Evolutionary conservation across 2,888 invertebrate species (phyloP).

Genomic region (Pterobdella sp.): DNA sequence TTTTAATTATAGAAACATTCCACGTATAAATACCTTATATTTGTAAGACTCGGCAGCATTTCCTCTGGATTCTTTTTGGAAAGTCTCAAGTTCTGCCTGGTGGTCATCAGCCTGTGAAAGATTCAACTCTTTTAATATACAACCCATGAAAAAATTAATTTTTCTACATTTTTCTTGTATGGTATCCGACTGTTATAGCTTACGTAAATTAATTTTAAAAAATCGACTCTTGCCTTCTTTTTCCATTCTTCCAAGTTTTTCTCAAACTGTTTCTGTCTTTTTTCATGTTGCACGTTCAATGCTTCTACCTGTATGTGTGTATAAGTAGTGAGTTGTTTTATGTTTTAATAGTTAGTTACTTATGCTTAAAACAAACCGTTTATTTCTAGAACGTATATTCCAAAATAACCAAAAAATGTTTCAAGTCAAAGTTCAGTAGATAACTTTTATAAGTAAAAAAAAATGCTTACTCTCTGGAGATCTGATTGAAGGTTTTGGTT

Average conservation of each 20-base stretch:
- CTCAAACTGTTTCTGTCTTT: constrained; percentile 94
- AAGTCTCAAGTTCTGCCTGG: constrained; percentile 84
- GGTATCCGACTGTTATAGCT: too few species aligned
- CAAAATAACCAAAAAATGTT: too few species aligned
- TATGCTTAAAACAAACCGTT: not conserved
- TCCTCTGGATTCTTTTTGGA: constrained; percentile 98
- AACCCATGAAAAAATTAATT: too few species aligned
- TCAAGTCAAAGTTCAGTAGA: too few species aligned
- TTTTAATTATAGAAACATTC: too few species aligned
- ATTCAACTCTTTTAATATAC: too few species aligned
- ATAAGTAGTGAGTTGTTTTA: not conserved
- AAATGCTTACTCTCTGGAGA: constrained; percentile 64
- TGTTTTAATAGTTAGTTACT: not conserved
- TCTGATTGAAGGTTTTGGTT: constrained; percentile 95
- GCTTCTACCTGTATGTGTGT: constrained; percentile 32
- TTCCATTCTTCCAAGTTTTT: constrained; percentile 99
- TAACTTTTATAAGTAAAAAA: too few species aligned
- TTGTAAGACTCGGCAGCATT: constrained; percentile 99
- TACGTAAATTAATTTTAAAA: too few species aligned
- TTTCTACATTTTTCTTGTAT: too few species aligned
- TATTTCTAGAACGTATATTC: too few species aligned
- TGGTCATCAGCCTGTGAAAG: constrained; percentile 56
- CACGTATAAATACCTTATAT: constrained; percentile 72
- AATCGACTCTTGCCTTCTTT: constrained; percentile 88
- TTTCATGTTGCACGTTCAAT: constrained; percentile 37